Evolutionary conservation across 2,888 invertebrate genomes (phyloP), one percentile per base, ranked within the genome.

Genomic region (Lysandra coridon): DNA sequence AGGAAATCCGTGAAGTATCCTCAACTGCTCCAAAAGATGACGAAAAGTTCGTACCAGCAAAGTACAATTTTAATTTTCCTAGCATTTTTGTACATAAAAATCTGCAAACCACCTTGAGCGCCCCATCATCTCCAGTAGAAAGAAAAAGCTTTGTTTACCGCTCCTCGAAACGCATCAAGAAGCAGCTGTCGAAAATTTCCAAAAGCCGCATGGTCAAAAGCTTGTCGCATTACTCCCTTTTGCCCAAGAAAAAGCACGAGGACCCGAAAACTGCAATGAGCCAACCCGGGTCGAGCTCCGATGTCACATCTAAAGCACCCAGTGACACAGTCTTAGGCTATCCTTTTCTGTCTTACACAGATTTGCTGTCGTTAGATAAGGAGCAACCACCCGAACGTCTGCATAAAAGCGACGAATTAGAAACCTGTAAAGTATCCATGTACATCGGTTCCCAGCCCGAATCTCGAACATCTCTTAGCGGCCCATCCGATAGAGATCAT

Each of bases 291-390:
- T 93, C 93, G 14, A 86, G 89, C 78, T 90, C 90, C 17, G 92
- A 94, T 81, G 88, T 93, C n/a, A 87, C 87, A 69, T 92, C 91
- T 1, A 92, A 91, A 84, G 89, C 88, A 77, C 90, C 92, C 53
- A 91, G 95, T 85, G 93, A 93, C 12, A 95, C 95, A 1, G 95
- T 95, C 1, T 86, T 95, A 82, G 95, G 95, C 23, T 93, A 95
- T 80, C 94, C 95, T 3, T 95, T 95, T 84, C 87, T 95, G 40
- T 95, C 95, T 12, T 94, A 92, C 81, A 90, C 89, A 33, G 94
- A 95, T 83, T 85, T 95, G 77, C 84, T 93, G 62, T 89, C 86
- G 80, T 86, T 94, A 80, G 92, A 93, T 81, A 90, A 83, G 79
- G 90, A 91, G 37, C 86, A 85, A 49, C 86, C 84, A 2, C 87